Base-by-base conservation (phyloP, 2,888 invertebrate genomes). In the Nomada lathburiana region DNA sequence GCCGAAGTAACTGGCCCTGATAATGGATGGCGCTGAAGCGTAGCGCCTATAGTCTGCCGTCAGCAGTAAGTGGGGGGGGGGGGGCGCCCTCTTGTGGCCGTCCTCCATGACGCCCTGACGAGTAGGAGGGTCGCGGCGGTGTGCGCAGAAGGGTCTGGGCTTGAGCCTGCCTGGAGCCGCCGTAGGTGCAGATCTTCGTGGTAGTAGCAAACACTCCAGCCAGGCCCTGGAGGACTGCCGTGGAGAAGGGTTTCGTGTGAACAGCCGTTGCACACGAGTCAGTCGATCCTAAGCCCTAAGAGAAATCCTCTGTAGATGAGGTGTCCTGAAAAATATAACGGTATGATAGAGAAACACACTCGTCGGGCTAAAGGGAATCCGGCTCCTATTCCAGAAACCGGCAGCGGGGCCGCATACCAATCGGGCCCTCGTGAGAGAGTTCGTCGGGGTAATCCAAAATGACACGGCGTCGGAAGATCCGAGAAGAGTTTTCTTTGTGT, bases 11-110 rank as follows among this genome's bases (percentile, higher is more conserved):
- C 95, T 94, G 95, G 95, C 95, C 95, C 95, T 95, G 95, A 95
- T 96, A 95, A 95, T 95, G 95, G 95, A 95, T 95, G 95, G 95
- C 95, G 95, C 95, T 95, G 92, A 93, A 95, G 95, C 95, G 94
- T 94, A 91, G 92, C 92, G 92, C 95, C 94, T 94, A 95, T 94
- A 94, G 95, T 93, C 93, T 95, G 94, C 96, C 95, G 95, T 94
- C 93, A 93, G 92, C 90, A 92, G 93, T 92, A 94, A 90, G 91
- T 93, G 93, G 92, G 90, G 88, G 86, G 86, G n/a, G n/a, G n/a
- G n/a, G n/a, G n/a, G n/a, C n/a, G n/a, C n/a, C n/a, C n/a, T n/a
- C n/a, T n/a, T n/a, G n/a, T n/a, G n/a, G n/a, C n/a, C n/a, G n/a
- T n/a, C n/a, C 60, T 62, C 26, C 93, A 93, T 94, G 94, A 95